Evolutionary conservation across 2,888 invertebrate species (phyloP).

Genomic region (Coelogynopora nodosa): DNA sequence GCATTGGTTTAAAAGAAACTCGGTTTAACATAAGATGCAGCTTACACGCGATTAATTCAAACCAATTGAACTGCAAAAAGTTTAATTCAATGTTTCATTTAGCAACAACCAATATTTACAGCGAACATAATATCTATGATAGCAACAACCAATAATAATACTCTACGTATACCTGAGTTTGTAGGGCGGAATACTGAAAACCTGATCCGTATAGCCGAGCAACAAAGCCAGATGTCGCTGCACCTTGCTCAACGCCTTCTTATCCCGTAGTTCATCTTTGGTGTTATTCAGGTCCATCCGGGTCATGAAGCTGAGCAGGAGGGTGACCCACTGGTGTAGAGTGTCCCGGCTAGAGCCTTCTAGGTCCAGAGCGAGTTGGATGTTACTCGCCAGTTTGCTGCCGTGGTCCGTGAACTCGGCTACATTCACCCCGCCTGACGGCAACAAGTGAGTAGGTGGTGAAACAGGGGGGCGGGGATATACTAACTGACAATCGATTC

Average conservation of each 20-base stretch:
- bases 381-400: conserved; percentile 73
- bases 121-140: no score
- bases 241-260: conserved; percentile 72
- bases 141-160: no score
- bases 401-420: conserved; percentile 75
- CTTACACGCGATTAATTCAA: no score
- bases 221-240: conserved; percentile 83
- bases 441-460: no score
- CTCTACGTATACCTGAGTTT: conserved; percentile 81
- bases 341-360: conserved; percentile 93
- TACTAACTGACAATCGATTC: no score
- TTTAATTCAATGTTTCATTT: no score
- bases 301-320: conserved; percentile 91
- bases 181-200: conserved; percentile 85
- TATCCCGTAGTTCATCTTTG: conserved; percentile 52
- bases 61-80: no score
- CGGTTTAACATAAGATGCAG: no score
- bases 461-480: no score
- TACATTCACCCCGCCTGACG: conserved; percentile 36
- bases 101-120: no score
- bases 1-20: no score
- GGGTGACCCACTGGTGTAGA: conserved; percentile 82
- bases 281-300: conserved; percentile 68
- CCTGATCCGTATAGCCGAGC: conserved; percentile 84
- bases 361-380: conserved; percentile 82